These are phyloP conservation scores for Orestias chungarensis DNA, from an alignment of 2,797 vertebrate species.

Conservation along the genomic window DNA sequence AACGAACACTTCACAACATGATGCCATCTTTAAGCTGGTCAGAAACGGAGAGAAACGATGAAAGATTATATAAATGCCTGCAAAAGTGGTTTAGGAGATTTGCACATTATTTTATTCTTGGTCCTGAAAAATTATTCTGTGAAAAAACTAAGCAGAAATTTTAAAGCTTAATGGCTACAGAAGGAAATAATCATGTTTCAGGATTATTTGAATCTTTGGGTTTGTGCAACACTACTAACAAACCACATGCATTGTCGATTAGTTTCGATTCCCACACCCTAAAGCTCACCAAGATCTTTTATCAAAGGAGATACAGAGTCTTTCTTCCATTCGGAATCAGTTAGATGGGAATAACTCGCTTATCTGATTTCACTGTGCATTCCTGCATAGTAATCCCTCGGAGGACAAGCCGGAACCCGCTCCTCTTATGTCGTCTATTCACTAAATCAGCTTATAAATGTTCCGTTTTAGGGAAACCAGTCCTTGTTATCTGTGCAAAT, in stretches of 20 bases:
- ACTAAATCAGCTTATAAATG: background rate
- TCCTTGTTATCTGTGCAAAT: background rate
- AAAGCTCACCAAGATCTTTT: background rate
- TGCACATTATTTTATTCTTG: no score
- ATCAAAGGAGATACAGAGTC: background rate
- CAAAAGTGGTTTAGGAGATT: background rate
- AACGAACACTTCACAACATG: background rate
- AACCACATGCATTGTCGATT: background rate
- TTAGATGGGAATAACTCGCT: conserved; percentile 1
- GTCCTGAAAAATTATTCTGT: background rate
- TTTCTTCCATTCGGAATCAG: background rate
- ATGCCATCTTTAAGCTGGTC: background rate
- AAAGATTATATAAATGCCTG: no score
- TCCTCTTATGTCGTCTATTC: background rate
- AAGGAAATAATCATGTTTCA: background rate
- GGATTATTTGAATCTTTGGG: background rate
- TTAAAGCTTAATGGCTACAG: background rate
- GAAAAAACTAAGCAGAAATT: background rate
- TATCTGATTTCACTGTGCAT: background rate
- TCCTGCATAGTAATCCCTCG: background rate
- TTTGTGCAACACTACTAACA: background rate
- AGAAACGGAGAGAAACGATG: background rate
- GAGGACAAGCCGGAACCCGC: conserved; percentile 12
- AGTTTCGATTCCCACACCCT: background rate
- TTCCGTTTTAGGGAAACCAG: background rate